These are phyloP conservation scores for Artemia sinica DNA, from an alignment of 2,888 invertebrate species.

Conservation along the genomic window DNA sequence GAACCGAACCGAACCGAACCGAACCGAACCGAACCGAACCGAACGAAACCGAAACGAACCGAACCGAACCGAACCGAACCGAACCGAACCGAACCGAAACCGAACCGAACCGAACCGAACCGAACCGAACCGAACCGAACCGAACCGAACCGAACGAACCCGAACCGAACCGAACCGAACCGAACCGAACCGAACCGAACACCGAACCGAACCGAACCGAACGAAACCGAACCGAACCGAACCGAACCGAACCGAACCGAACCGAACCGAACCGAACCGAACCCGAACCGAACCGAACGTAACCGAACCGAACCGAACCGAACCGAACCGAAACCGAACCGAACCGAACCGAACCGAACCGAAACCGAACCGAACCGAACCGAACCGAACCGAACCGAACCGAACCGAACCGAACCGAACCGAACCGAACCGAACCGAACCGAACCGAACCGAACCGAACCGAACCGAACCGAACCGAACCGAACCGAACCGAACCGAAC, in stretches of 20 bases:
- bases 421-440: slow-evolving; percentile 5
- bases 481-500: slow-evolving; percentile 5
- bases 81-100: too few species aligned
- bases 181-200: too few species aligned
- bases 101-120: too few species aligned
- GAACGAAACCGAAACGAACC: too few species aligned
- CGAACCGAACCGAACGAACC: slow-evolving; percentile 1
- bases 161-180: too few species aligned
- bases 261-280: slow-evolving; percentile 5
- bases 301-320: too few species aligned
- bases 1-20: slow-evolving; percentile 13
- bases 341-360: too few species aligned
- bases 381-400: slow-evolving; percentile 5
- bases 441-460: slow-evolving; percentile 5
- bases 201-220: too few species aligned
- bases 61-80: too few species aligned
- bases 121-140: slow-evolving; percentile 12
- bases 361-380: slow-evolving; percentile 16
- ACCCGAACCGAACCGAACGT: too few species aligned
- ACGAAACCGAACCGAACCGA: not conserved
- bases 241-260: slow-evolving; percentile 5
- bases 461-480: slow-evolving; percentile 5
- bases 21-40: slow-evolving; percentile 17
- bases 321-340: too few species aligned
- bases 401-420: slow-evolving; percentile 5